phyloP scores from a whole-genome alignment of 2,888 invertebrate genomes.

The Drosophila bunnanda region DNA sequence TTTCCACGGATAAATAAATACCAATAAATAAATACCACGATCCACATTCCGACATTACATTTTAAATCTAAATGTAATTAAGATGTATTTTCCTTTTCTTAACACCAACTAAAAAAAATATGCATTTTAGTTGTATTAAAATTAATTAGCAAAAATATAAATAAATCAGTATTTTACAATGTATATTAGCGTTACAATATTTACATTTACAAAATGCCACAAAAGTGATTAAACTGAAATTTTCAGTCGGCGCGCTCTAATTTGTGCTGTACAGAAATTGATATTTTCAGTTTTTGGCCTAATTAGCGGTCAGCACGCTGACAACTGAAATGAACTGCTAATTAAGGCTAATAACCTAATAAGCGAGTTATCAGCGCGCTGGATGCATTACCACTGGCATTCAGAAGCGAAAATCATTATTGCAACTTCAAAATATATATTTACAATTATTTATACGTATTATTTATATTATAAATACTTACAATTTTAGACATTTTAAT shows the following conservation, averaged over 20 bases:
- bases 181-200: neutral
- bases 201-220: conserved; percentile 3
- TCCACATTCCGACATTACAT: no score
- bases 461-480: neutral
- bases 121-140: no score
- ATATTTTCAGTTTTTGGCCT: conserved; percentile 40
- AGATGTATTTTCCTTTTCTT: no score
- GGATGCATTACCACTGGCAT: conserved; percentile 37
- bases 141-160: no score
- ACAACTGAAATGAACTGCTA: conserved; percentile 44
- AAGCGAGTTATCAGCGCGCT: conserved; percentile 39
- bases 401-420: conserved; percentile 22
- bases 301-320: conserved; percentile 35
- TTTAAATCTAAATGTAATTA: no score
- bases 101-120: no score
- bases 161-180: neutral
- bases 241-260: neutral
- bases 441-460: neutral
- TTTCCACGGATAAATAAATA: no score
- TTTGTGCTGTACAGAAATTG: conserved; percentile 19
- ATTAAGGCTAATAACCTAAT: conserved; percentile 42
- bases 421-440: neutral
- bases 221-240: conserved; percentile 17
- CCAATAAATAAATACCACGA: no score
- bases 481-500: no score